These are phyloP conservation scores for Siniperca obscura DNA, from an alignment of 2,797 vertebrate species.

Conservation along the genomic window DNA sequence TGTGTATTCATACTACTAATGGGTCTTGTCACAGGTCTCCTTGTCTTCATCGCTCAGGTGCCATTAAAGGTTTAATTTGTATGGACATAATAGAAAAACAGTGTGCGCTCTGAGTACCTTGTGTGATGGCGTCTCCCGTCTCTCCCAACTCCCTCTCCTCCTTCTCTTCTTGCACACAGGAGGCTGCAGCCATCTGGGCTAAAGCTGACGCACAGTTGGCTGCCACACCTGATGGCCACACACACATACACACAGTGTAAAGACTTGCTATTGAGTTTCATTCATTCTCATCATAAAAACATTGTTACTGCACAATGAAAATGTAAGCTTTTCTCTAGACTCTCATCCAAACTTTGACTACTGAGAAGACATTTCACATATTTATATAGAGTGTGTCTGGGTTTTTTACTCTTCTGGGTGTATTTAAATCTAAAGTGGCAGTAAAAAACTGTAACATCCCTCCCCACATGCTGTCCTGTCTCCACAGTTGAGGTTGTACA, in stretches of 20 bases:
- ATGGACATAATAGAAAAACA: no score
- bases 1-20: background rate
- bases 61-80: background rate
- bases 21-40: background rate
- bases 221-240: conserved; percentile 88
- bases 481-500: background rate
- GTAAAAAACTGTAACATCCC: no score
- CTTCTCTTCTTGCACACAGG: conserved; percentile 95
- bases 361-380: background rate
- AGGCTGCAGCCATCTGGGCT: conserved; percentile 97
- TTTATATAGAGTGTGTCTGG: background rate
- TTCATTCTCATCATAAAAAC: background rate
- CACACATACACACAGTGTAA: conserved; percentile 13
- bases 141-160: conserved; percentile 91
- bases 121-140: conserved; percentile 89
- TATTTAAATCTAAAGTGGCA: background rate
- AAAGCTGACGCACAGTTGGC: conserved; percentile 97
- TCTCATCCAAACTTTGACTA: background rate
- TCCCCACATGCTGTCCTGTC: background rate
- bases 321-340: no score
- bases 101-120: conserved; percentile 83
- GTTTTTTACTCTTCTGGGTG: background rate
- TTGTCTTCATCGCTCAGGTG: background rate
- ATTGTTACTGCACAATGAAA: no score
- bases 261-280: background rate